Conservation (phyloP, 2,113 vertebrate genomes). For the Orycteropus afer region DNA sequence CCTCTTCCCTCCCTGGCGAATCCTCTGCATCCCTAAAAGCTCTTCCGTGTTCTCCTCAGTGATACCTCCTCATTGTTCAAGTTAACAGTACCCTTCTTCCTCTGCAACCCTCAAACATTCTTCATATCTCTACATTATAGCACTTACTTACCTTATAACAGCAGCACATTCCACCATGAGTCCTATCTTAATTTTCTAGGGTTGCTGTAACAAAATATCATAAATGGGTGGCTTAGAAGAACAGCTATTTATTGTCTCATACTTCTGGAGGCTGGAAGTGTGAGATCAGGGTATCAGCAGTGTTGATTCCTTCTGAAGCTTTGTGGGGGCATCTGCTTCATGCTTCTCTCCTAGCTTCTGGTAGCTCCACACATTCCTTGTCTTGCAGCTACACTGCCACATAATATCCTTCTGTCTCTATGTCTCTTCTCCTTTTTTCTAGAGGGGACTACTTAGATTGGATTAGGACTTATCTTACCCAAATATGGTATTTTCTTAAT, state of each 20-base stretch:
- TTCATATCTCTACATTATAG: neutral
- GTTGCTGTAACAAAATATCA: neutral
- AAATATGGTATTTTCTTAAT: neutral
- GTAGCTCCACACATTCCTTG: no score
- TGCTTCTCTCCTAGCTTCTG: neutral
- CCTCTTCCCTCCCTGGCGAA: neutral
- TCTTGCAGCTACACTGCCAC: neutral
- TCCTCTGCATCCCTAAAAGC: neutral
- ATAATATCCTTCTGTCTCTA: neutral
- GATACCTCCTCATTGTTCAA: neutral
- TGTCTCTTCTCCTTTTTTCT: neutral
- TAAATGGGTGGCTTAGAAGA: neutral
- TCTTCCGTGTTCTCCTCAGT: neutral
- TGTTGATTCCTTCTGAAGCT: neutral
- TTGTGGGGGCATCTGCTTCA: neutral
- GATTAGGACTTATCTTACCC: no score
- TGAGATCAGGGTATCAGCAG: neutral
- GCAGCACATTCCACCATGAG: neutral
- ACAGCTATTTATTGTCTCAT: neutral
- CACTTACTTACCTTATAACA: accelerated
- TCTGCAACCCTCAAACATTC: no score
- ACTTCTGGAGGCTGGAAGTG: neutral
- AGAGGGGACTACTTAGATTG: neutral
- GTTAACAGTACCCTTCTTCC: neutral
- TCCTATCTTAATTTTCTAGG: neutral